Base-by-base conservation (phyloP, 2,797 vertebrate genomes). In the Neostethus bicornis region DNA sequence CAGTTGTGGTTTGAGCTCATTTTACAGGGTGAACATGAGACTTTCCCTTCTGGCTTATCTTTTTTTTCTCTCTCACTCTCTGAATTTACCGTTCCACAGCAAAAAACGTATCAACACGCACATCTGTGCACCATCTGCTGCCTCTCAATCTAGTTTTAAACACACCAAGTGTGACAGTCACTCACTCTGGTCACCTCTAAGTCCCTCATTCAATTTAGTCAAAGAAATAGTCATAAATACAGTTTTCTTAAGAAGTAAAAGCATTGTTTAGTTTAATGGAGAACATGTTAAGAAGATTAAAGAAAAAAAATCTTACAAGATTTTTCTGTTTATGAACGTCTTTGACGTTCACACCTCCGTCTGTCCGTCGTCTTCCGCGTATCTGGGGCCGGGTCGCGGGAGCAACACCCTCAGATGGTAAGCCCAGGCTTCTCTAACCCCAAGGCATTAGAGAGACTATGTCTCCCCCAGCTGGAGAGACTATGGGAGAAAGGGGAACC, bases 21-120 rank as follows among this genome's bases (percentile, higher is more conserved):
- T 73, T 79, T 77, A 78, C 67, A 57, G 45, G 34, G 65, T 71
- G 51, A 46, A 21, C 55, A 70, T 75, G 76, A 71, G 74, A 78
- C 70, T 70, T 57, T 69, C 32, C 5, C 47, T 59, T 12, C 13
- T 4, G 12, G 42, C 50, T 10, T 46, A 53, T 3, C 11, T 46
- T 23, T 20, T 16, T n/a, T n/a, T n/a, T n/a, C n/a, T n/a, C n/a
- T n/a, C n/a, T n/a, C n/a, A n/a, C n/a, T n/a, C 44, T 11, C 38
- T 21, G 6, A 7, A 9, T 25, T 21, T 51, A 47, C 0, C 19
- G 10, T 58, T 54, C 45, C 26, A 13, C 24, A 20, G 38, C 20
- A 4, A 23, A n/a, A 5, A 25, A 50, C n/a, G 19, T 34, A 5
- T 10, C 58, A 41, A 37, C 12, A 32, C 32, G 3, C 16, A 34